Conservation (phyloP, 2,888 invertebrate species). For the Agrotis clavis region DNA sequence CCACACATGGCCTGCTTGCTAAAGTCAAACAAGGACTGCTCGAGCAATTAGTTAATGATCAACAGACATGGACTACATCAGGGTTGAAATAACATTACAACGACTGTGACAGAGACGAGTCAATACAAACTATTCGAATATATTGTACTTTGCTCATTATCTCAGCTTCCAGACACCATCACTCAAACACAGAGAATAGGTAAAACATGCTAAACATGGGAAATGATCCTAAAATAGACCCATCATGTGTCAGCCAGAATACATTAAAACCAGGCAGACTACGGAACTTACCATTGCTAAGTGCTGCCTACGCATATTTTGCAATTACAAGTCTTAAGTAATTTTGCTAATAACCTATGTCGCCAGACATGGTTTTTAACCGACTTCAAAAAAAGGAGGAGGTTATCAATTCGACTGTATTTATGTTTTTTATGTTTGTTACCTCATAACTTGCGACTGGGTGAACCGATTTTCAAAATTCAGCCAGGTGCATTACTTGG, state of each 20-base stretch:
- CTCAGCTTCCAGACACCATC: constrained; percentile 15
- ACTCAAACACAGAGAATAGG: constrained; percentile 14
- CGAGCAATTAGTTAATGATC: too few relatives aligned
- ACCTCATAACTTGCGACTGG: too few relatives aligned
- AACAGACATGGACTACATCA: too few relatives aligned
- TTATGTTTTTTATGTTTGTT: too few relatives aligned
- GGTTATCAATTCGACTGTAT: too few relatives aligned
- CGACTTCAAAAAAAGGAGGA: too few relatives aligned
- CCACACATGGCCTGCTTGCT: too few relatives aligned
- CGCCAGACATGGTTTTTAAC: constrained; percentile 17
- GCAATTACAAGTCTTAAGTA: constrained; percentile 51
- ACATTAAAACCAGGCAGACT: constrained; percentile 23
- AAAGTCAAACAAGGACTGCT: too few relatives aligned
- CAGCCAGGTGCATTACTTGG: too few relatives aligned
- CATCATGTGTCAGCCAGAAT: constrained; percentile 39
- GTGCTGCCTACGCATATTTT: constrained; percentile 33
- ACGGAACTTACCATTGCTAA: constrained; percentile 46
- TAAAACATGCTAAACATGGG: constrained; percentile 33
- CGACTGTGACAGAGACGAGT: too few relatives aligned
- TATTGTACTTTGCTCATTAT: neutral
- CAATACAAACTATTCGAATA: neutral
- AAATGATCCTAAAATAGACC: constrained; percentile 34
- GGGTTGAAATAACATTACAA: too few relatives aligned
- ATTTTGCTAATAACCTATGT: constrained; percentile 47
- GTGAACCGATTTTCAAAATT: too few relatives aligned